Conservation (phyloP, 2,888 invertebrate species). For the Odontocerum albicorne region DNA sequence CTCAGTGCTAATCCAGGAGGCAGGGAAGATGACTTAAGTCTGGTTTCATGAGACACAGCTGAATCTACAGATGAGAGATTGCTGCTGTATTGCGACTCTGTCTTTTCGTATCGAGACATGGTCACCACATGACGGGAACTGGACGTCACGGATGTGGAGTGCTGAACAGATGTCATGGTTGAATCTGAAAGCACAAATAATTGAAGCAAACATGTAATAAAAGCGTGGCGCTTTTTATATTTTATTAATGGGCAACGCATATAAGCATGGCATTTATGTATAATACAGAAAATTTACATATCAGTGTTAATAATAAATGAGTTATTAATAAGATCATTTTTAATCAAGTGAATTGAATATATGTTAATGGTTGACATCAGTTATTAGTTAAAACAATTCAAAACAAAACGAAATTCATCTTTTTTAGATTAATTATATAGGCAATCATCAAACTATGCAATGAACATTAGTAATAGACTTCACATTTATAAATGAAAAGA, state of each 20-base stretch:
- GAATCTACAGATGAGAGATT: conserved; percentile 24
- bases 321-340: no score
- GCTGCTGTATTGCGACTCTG: conserved; percentile 22
- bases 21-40: conserved; percentile 65
- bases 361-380: no score
- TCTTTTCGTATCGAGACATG: conserved; percentile 29
- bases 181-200: conserved; percentile 31
- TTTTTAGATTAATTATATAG: no score
- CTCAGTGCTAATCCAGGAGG: conserved; percentile 63
- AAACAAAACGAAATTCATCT: no score
- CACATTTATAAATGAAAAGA: no score
- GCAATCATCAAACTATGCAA: no score
- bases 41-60: conserved; percentile 53
- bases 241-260: conserved; percentile 18
- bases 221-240: conserved; percentile 29
- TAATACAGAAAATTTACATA: no score
- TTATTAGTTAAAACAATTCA: no score
- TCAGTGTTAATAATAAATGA: no score
- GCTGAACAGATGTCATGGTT: conserved; percentile 20
- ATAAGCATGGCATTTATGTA: no score
- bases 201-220: conserved; percentile 29
- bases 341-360: no score
- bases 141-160: conserved; percentile 21
- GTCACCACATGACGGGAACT: conserved; percentile 28
- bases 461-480: no score